Base-by-base conservation (phyloP, 37 sponge, comb jelly and placozoan genomes). In the Hormiphora californensis region DNA sequence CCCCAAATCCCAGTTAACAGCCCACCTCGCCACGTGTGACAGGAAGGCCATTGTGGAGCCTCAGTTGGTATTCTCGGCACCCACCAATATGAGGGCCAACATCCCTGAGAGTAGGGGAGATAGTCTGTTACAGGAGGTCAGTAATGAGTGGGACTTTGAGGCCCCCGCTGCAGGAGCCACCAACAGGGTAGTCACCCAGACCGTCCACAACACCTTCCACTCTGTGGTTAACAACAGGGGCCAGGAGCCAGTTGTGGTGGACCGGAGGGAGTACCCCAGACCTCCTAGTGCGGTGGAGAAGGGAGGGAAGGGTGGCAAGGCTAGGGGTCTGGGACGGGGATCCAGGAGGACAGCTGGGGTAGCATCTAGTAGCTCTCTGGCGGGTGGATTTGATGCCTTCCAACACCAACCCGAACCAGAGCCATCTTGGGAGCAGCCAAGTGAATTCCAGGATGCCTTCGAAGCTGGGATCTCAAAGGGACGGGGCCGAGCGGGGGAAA, bases 81-180 rank as follows among this genome's bases (percentile, higher is more conserved):
- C 44, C 81, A 27, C 28, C 2, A 73, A 39, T 30, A 33, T 73
- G 0, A 46, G 43, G 27, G 30, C 27, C 27, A 25, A 28, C 61
- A 73, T 73, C 9, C 81, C 81, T 12, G 81, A 73, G 44, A 43
- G 46, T 0, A 33, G 43, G 46, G 81, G 46, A 32, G 11, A 73
- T 17, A 11, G 43, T 43, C 40, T 73, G 7, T 46, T 43, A 36
- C 46, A 21, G 1, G 25, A 43, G 4, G 46, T 73, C 7, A 43
- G 46, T 11, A 73, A 73, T 33, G 81, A 73, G 81, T 73, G 81
- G 81, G 81, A 73, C 43, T 19, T 73, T 22, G 46, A 39, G 23
- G 38, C 43, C 39, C 81, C 43, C 43, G 40, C 81, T 39, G 81
- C 81, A 41, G 81, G 25, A 3, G 4, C 81, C 27, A 41, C 81